Percentiles rank a stretch among this genome's conserved stretches.
These are phyloP conservation scores for Podarcis raffonei DNA, from an alignment of 2,113 vertebrate genomes.

Conservation along the genomic window DNA sequence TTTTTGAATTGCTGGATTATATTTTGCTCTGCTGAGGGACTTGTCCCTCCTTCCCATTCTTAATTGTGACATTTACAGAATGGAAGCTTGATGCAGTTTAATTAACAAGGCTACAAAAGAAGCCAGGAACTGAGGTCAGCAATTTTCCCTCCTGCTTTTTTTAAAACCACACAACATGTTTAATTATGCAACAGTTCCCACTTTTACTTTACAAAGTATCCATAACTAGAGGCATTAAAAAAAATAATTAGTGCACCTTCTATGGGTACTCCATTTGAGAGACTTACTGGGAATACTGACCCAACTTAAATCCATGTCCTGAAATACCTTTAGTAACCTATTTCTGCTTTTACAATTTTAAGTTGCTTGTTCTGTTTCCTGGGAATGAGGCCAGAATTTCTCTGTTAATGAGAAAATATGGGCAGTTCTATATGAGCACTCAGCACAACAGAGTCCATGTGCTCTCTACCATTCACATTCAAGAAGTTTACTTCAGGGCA, in stretches of 20 bases:
- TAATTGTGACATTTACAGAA: constrained; percentile 52
- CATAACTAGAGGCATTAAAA: background rate
- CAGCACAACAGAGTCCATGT: background rate
- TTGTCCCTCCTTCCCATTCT: constrained; percentile 39
- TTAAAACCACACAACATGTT: constrained; percentile 9
- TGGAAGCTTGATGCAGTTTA: constrained; percentile 51
- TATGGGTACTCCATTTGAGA: background rate
- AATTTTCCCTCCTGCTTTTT: constrained; percentile 40
- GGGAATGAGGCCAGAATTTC: background rate
- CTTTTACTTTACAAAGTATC: background rate
- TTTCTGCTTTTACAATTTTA: background rate
- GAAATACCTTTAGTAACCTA: background rate
- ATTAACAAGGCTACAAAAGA: constrained; percentile 42
- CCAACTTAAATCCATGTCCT: background rate
- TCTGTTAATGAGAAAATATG: background rate
- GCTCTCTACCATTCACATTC: background rate
- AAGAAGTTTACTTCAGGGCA: background rate
- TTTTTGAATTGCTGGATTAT: constrained; percentile 29
- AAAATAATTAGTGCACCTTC: background rate
- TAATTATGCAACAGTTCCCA: constrained; percentile 2
- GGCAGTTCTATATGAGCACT: background rate
- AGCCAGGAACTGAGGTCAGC: constrained; percentile 43
- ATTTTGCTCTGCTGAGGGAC: constrained; percentile 11
- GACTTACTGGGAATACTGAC: background rate
- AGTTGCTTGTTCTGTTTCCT: background rate